Conservation (phyloP, 2,888 invertebrate genomes). For the Lysandra coridon region DNA sequence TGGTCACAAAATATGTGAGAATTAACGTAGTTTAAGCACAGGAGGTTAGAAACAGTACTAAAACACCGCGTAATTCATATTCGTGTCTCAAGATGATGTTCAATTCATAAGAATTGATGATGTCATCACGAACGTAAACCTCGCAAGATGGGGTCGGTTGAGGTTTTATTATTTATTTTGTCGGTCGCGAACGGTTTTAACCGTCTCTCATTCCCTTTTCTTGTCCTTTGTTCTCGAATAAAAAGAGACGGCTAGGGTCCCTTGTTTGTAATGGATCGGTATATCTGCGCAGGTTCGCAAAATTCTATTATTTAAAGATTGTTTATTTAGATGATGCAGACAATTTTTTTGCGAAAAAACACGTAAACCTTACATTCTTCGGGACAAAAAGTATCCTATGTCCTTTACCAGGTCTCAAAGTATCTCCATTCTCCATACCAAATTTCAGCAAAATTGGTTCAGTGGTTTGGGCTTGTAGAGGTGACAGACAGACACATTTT, state of each 20-base stretch:
- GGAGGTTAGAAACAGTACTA: slow-evolving; percentile 38
- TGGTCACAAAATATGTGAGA: background rate
- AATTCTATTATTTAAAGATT: background rate
- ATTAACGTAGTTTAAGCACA: slow-evolving; percentile 35
- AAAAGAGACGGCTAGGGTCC: slow-evolving; percentile 52
- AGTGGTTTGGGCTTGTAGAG: too few species aligned
- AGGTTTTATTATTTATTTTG: slow-evolving; percentile 73
- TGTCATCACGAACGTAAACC: slow-evolving; percentile 64
- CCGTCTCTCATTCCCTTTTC: slow-evolving; percentile 65
- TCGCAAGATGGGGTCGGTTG: slow-evolving; percentile 62
- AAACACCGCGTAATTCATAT: slow-evolving; percentile 7
- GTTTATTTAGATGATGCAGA: background rate
- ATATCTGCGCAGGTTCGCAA: slow-evolving; percentile 52
- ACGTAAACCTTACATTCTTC: too few species aligned
- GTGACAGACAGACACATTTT: too few species aligned
- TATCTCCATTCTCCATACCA: too few species aligned
- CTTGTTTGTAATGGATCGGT: slow-evolving; percentile 52
- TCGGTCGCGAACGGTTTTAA: slow-evolving; percentile 64
- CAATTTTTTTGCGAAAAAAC: too few species aligned
- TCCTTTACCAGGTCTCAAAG: too few species aligned
- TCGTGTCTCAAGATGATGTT: slow-evolving; percentile 52
- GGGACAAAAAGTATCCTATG: too few species aligned
- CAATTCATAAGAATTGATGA: slow-evolving; percentile 74
- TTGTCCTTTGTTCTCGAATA: slow-evolving; percentile 52
- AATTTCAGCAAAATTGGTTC: too few species aligned